These are phyloP conservation scores for Leucania comma DNA, from an alignment of 2,888 invertebrate species.

Conservation along the genomic window DNA sequence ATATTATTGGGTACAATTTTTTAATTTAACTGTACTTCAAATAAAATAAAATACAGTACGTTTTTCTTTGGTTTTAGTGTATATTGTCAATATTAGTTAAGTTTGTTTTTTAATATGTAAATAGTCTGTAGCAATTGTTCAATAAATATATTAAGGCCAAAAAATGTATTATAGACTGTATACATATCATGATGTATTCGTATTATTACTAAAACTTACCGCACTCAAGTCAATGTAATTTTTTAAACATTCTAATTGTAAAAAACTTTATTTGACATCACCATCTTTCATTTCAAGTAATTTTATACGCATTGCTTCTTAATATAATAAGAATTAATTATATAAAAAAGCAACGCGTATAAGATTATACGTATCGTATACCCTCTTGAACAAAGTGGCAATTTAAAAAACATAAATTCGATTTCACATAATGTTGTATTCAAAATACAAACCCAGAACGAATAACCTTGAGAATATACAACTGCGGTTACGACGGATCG, in stretches of 20 bases:
- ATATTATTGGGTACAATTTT: background rate
- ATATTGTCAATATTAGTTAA: too few species aligned
- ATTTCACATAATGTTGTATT: conserved; percentile 46
- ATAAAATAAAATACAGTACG: too few species aligned
- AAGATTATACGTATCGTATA: conserved; percentile 8
- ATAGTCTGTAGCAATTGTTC: too few species aligned
- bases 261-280: background rate
- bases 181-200: too few species aligned
- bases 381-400: conserved; percentile 32
- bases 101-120: too few species aligned
- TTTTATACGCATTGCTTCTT: conserved; percentile 4
- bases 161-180: too few species aligned
- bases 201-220: too few species aligned
- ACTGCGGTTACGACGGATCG: conserved; percentile 50
- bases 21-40: background rate
- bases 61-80: too few species aligned
- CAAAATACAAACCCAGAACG: conserved; percentile 40
- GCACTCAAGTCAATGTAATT: too few species aligned
- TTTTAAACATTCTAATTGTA: too few species aligned
- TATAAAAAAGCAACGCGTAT: too few species aligned
- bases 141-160: too few species aligned
- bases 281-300: background rate
- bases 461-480: conserved; percentile 61
- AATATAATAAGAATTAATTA: conserved; percentile 13
- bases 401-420: conserved; percentile 41